These are phyloP conservation scores for Euzetes globulus DNA, from an alignment of 2,888 invertebrate genomes.

Conservation along the genomic window DNA sequence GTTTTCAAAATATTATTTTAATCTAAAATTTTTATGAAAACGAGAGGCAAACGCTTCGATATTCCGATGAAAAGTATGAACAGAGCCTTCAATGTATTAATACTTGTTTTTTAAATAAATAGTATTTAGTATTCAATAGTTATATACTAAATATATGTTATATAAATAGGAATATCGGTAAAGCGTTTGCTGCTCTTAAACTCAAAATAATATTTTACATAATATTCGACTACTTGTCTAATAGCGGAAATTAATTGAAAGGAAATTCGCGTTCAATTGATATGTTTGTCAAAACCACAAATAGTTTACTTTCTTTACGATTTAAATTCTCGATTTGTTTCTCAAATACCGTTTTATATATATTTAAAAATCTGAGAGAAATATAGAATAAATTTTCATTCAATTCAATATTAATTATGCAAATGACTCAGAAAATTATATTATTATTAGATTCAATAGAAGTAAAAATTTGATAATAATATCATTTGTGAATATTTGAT, in stretches of 20 bases:
- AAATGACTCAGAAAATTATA: neutral
- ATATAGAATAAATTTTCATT: neutral
- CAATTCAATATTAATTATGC: neutral
- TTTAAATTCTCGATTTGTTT: neutral
- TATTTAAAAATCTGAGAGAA: neutral
- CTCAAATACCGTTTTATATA: neutral
- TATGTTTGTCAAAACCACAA: constrained; percentile 18
- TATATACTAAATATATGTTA: constrained; percentile 3
- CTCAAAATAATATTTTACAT: neutral
- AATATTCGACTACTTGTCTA: neutral
- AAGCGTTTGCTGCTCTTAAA: constrained; percentile 3
- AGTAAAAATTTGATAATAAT: constrained; percentile 4
- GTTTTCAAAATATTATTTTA: neutral
- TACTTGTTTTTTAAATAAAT: too few species aligned
- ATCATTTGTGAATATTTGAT: neutral
- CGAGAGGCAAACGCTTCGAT: too few species aligned
- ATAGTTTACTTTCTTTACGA: neutral
- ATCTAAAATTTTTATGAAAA: too few species aligned
- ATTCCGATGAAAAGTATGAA: too few species aligned
- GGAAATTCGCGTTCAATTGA: neutral
- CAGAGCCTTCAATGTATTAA: too few species aligned
- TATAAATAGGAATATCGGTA: neutral
- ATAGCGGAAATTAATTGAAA: constrained; percentile 6
- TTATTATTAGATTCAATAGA: neutral
- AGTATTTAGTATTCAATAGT: too few species aligned